Evolutionary conservation across 1,140 invertebrate genomes (phyloP).

Genomic region (Polypedilum vanderplanki): DNA sequence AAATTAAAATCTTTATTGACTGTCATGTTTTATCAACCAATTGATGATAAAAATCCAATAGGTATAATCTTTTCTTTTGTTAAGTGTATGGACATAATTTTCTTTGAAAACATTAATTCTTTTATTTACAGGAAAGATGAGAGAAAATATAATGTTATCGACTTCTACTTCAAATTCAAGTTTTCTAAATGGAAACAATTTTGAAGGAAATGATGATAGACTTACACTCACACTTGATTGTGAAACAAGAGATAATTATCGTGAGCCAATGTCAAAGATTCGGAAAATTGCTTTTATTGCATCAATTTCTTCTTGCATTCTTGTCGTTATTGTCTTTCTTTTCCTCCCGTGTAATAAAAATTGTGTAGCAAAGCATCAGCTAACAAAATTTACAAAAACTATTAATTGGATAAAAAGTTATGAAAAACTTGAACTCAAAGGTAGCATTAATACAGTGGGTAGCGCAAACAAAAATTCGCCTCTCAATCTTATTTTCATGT

Average conservation of each 20-base stretch:
- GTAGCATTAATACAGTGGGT: slow-evolving; percentile 59
- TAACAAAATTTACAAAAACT: slow-evolving; percentile 41
- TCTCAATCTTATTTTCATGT: slow-evolving; percentile 62
- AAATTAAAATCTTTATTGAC: too few relatives aligned
- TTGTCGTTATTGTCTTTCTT: neutral
- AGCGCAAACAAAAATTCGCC: slow-evolving; percentile 49
- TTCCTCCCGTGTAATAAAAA: neutral
- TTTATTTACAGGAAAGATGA: neutral
- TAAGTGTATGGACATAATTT: neutral
- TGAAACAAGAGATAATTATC: neutral
- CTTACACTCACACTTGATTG: neutral
- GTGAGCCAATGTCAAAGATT: neutral
- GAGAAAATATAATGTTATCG: slow-evolving; percentile 1
- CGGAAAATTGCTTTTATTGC: slow-evolving; percentile 6
- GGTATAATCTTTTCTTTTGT: neutral
- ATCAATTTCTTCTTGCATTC: neutral
- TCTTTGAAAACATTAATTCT: neutral
- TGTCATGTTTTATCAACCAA: neutral
- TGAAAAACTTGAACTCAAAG: slow-evolving; percentile 62
- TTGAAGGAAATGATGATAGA: neutral
- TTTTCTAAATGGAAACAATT: neutral
- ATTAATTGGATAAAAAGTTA: slow-evolving; percentile 64
- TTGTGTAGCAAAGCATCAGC: neutral
- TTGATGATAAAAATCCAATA: neutral
- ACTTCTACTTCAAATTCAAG: neutral